Base-by-base conservation (phyloP, 2,797 vertebrate species). In the Pelobates cultripes region DNA sequence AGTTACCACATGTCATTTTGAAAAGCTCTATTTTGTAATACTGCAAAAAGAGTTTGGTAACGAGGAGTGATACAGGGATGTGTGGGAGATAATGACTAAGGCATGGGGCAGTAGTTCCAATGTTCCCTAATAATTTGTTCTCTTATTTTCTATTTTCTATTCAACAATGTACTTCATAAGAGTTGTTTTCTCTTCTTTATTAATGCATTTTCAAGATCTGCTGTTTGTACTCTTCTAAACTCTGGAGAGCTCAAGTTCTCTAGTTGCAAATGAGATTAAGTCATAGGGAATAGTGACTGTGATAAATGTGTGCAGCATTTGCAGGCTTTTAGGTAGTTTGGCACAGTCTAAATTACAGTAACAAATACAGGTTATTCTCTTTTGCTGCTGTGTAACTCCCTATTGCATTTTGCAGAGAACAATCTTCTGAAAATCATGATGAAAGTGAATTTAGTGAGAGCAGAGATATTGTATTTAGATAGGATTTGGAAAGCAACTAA, bases 291-390 rank as follows among this genome's bases (percentile, higher is more conserved):
- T 67, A 57, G 70, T n/a, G 47, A 51, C 42, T 44, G 63, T 73
- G 81, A 78, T 83, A 51, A 78, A 83, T 78, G 70, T 42, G 41
- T 44, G 44, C 15, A 53, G 68, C 28, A 14, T 72, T 63, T 51
- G 63, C 75, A 14, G 81, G 63, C 43, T 78, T 78, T 82, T 78
- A 73, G 75, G 43, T 60, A 47, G 63, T 68, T 73, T 73, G 75
- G 81, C 75, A 83, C 70, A 69, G 78, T 60, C 44, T 83, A 78
- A 83, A 83, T 78, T 73, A 83, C 28, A 3, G 75, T 78, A 83
- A 78, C 70, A 83, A 78, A 78, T 74, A 78, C 77, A 68, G 70
- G 70, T 78, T 83, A 73, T 83, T 83, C 75, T 74, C 61, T 60
- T 17, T n/a, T 61, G 70, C 47, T 61, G 41, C 51, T 15, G 68